These are phyloP conservation scores for Pipa parva DNA, from an alignment of 2,113 vertebrate genomes.

Conservation along the genomic window DNA sequence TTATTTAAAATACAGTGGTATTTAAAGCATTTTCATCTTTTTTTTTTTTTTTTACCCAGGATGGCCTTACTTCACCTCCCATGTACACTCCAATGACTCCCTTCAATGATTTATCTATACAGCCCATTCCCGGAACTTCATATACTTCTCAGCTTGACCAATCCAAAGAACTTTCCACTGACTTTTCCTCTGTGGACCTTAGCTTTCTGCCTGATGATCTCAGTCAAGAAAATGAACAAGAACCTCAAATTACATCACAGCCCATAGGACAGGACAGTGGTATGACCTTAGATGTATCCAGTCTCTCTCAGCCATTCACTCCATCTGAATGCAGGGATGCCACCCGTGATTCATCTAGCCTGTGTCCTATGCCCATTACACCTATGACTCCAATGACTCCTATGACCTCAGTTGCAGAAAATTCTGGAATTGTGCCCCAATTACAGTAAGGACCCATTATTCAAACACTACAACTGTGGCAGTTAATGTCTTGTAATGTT, in stretches of 20 bases:
- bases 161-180: slow-evolving; percentile 53
- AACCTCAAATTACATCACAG: slow-evolving; percentile 26
- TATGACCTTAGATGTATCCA: slow-evolving; percentile 35
- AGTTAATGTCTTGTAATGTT: too few species aligned
- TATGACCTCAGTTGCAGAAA: slow-evolving; percentile 71
- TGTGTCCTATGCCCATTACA: slow-evolving; percentile 62
- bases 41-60: slow-evolving; percentile 48
- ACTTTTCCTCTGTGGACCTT: slow-evolving; percentile 75
- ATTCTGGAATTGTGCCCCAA: slow-evolving; percentile 85
- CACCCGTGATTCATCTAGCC: slow-evolving; percentile 43
- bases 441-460: slow-evolving; percentile 76
- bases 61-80: slow-evolving; percentile 49
- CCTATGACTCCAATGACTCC: slow-evolving; percentile 83
- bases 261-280: slow-evolving; percentile 44
- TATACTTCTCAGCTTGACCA: slow-evolving; percentile 49
- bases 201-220: slow-evolving; percentile 88
- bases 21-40: background rate
- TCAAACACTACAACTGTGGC: too few species aligned
- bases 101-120: slow-evolving; percentile 56
- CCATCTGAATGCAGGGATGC: slow-evolving; percentile 29
- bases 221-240: slow-evolving; percentile 49
- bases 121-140: slow-evolving; percentile 38
- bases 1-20: too few species aligned
- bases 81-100: slow-evolving; percentile 50
- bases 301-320: background rate